Base-by-base conservation (phyloP, 2,888 invertebrate species). In the Coecobrya sp. region DNA sequence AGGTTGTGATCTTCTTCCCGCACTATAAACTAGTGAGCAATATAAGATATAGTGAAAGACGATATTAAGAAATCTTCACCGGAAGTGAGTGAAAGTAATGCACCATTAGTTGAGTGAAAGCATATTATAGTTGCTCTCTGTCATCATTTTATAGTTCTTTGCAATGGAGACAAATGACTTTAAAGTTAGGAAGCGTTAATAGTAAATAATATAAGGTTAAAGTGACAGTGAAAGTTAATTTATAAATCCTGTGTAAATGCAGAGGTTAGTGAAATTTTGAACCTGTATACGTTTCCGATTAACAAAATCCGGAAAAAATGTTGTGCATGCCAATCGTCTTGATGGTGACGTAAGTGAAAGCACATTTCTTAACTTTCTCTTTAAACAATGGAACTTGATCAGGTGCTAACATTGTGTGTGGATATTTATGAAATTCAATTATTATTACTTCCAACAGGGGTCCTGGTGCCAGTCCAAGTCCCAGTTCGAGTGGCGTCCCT, bases 261-360 rank as follows among this genome's bases (percentile, higher is more conserved):
- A 25, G 25, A 27, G 30, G 30, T 79, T 30, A 79, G 79, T 5
- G 52, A 55, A 49, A 52, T 13, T n/a, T 52, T 79, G 16, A 52
- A 27, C 4, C 30, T n/a, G 25, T 79, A 79, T 30, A 79, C 52
- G 27, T 79, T 16, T 55, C 8, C 55, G n/a, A 79, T n/a, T 19
- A n/a, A 19, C 22, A 10, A 0, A 82, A n/a, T 27, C 0, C 3
- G 42, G 16, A 22, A 49, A 52, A 70, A 45, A 92, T 92, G 92
- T 65, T 92, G 70, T 92, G 92, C 36, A 87, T 92, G 84, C 92
- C 92, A 30, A 92, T 92, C 27, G 88, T 84, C 73, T 42, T 92
- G 62, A 92, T 92, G 92, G 92, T 92, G 87, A 92, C 92, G 92
- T 92, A 88, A 87, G 91, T 91, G 87, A 87, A 86, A 90, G 82